Evolutionary conservation across 1,140 invertebrate genomes (phyloP).

Genomic region (Drosophila baimaii): DNA sequence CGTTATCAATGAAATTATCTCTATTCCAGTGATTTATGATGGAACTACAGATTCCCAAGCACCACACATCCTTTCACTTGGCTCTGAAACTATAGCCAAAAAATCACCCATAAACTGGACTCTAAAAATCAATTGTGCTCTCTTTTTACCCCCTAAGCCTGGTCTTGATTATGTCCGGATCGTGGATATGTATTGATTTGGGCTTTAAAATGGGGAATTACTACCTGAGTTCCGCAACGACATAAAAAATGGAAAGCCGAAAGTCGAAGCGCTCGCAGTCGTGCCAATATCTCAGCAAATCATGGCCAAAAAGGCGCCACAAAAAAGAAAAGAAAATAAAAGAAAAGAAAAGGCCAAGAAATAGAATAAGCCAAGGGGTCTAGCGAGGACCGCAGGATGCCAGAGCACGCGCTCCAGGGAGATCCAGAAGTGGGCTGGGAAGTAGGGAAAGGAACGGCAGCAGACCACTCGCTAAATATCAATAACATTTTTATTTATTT

Average conservation of each 20-base stretch:
- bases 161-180: slow-evolving; percentile 1
- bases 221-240: slow-evolving; percentile 78
- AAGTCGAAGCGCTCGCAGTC: slow-evolving; percentile 35
- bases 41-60: no score
- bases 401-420: slow-evolving; percentile 56
- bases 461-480: slow-evolving; percentile 73
- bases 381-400: slow-evolving; percentile 53
- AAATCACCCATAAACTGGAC: slow-evolving; percentile 35
- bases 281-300: slow-evolving; percentile 76
- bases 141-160: background rate
- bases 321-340: slow-evolving; percentile 35
- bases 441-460: background rate
- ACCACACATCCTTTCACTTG: background rate
- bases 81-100: slow-evolving; percentile 35
- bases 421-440: background rate
- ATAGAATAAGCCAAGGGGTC: slow-evolving; percentile 7
- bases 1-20: background rate
- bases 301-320: slow-evolving; percentile 77
- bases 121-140: slow-evolving; percentile 37
- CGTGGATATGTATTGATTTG: slow-evolving; percentile 6
- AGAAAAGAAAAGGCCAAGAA: slow-evolving; percentile 3
- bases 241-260: slow-evolving; percentile 61
- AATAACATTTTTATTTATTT: slow-evolving; percentile 83
- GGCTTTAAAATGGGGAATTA: slow-evolving; percentile 73
- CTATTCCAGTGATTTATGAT: background rate